Base-by-base conservation (phyloP, 2,888 invertebrate genomes). In the Melanostoma scalare region DNA sequence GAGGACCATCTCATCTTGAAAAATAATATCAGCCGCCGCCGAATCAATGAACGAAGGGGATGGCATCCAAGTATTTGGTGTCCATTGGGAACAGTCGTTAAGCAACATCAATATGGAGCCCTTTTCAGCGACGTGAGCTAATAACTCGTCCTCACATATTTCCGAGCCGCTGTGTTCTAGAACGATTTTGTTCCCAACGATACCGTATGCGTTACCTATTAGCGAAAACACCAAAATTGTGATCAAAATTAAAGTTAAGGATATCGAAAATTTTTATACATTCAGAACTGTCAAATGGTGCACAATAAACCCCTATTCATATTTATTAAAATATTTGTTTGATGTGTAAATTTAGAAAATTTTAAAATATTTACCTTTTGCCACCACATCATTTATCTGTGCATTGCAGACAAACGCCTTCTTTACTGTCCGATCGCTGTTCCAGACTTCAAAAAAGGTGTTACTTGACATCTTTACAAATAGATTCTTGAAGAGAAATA, bases 381-480 rank as follows among this genome's bases (percentile, higher is more conserved):
- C 55, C 55, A 55, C 36, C 6, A 55, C 55, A 38, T 55, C 55
- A 10, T 55, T 20, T 55, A 55, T 55, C 6, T 55, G 38, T 55
- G 55, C 6, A 3, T 55, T 55, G 20, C 55, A 55, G 9, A 55
- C 38, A 55, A 55, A 55, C 36, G 36, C 55, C 36, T 55, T 55
- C 36, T 55, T 55, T 4, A 36, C 4, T 38, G 55, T 55, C 38
- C 36, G 10, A 38, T 55, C 55, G 35, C 20, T 20, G 38, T 55
- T 55, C 55, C 10, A 55, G 20, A 36, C 38, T 10, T 55, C 36
- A 55, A 55, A 53, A 53, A 35, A 38, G 3, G 36, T 55, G 36
- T 35, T 38, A 38, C 8, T 38, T 55, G 53, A 35, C 53, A 55
- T 55, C 36, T 55, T 55, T 4, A 48, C 48, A 55, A 55, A 55